Base-by-base conservation (phyloP, 2,797 vertebrate species). In the Octomys mimax region DNA sequence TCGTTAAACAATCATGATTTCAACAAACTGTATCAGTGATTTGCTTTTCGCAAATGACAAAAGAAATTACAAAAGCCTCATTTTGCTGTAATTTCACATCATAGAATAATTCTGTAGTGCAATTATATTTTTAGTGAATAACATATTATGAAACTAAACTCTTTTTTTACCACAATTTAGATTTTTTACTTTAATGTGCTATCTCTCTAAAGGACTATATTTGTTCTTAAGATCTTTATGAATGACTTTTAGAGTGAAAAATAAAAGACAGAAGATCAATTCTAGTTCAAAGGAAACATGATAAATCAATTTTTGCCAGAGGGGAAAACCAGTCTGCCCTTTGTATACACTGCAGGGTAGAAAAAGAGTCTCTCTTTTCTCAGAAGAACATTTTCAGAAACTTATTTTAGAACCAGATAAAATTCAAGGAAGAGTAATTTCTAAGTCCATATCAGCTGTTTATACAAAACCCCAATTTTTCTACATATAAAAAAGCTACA, bases 201-300 rank as follows among this genome's bases (percentile, higher is more conserved):
- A 75, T 94, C 71, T n/a, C n/a, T 93, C 6, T 19, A 83, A 92
- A 82, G 7, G 13, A 81, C 13, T 54, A 33, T 21, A 33, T 26
- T 42, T 93, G 19, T 93, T 36, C 8, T 90, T 87, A 71, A 89
- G 46, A 80, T 79, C 4, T 79, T 93, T 82, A 75, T 21, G 4
- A 82, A 8, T 62, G 75, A 42, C 79, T 95, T 86, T 42, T 18
- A 71, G 73, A 96, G 12, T 84, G 28, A 28, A 77, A 87, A 80
- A 89, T 42, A 54, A 96, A 95, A 90, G 9, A 26, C 2, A 78
- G 0, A 92, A 0, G 6, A 96, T 96, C 0, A 0, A 89, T 96
- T 94, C 52, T n/a, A 81, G 2, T 73, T 94, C 54, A 97, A 86
- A 66, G 66, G 94, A 93, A 87, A 91, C 46, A 73, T 83, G 42